Conservation (phyloP, 2,888 invertebrate genomes). For the Eupithecia subumbrata region DNA sequence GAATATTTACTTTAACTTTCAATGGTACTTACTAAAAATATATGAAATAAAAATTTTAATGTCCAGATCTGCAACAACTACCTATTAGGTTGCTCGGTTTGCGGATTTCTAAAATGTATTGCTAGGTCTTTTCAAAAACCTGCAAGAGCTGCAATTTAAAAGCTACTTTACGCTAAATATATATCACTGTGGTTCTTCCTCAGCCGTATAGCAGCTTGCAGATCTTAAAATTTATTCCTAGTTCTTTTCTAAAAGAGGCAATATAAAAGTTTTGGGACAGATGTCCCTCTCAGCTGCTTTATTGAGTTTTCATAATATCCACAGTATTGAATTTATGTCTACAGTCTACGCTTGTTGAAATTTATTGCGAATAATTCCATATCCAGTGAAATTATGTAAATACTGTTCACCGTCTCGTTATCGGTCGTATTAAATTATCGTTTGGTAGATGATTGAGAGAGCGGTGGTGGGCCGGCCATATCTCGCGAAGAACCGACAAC, state of each 20-base stretch:
- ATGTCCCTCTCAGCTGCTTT: conserved; percentile 14
- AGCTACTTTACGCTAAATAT: not conserved
- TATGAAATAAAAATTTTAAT: too few relatives aligned
- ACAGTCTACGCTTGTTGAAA: not conserved
- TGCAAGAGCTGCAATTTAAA: not conserved
- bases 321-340: not conserved
- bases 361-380: not conserved
- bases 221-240: not conserved
- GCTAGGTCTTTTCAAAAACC: not conserved
- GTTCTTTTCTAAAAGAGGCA: conserved; percentile 1
- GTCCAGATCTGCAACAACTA: too few relatives aligned
- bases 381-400: not conserved
- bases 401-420: not conserved
- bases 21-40: too few relatives aligned
- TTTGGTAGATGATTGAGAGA: not conserved
- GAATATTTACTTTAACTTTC: too few relatives aligned
- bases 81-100: not conserved
- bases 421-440: not conserved
- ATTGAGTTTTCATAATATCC: conserved; percentile 21
- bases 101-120: not conserved
- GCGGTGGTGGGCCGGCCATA: too few relatives aligned
- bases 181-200: not conserved
- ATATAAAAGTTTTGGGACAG: conserved; percentile 16
- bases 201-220: not conserved
- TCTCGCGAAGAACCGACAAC: too few relatives aligned